These are phyloP conservation scores for Colaptes auratus DNA, from an alignment of 2,113 vertebrate species.

Conservation along the genomic window DNA sequence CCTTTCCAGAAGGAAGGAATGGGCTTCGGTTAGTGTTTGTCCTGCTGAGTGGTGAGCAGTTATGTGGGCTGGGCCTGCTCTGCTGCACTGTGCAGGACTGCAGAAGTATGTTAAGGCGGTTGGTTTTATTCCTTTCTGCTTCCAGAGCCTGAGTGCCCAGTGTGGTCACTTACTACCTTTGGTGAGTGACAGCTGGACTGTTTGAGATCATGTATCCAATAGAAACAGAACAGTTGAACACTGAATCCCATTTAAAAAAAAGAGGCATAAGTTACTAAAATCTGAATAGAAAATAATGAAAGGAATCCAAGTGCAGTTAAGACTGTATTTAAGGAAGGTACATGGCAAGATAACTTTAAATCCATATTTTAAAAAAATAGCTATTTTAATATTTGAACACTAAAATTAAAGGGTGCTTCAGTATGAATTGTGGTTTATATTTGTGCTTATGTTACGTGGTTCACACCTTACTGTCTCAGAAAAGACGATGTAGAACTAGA, in stretches of 20 bases:
- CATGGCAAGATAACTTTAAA: neutral
- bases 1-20: neutral
- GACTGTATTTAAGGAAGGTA: neutral
- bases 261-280: neutral
- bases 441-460: neutral
- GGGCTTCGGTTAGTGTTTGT: neutral
- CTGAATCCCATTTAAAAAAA: neutral
- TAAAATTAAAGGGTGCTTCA: neutral
- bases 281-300: neutral
- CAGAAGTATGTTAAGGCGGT: neutral
- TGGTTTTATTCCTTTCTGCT: neutral
- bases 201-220: neutral
- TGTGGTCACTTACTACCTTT: neutral
- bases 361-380: neutral
- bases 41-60: neutral
- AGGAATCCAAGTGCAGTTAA: neutral
- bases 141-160: neutral
- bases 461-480: neutral
- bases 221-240: neutral
- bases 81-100: fast-evolving
- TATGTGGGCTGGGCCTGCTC: fast-evolving
- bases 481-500: neutral
- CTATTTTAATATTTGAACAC: neutral
- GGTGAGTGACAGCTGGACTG: neutral
- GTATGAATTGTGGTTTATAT: neutral